phyloP scores from a whole-genome alignment of 2,113 vertebrate species.

The Percina caprodes region DNA sequence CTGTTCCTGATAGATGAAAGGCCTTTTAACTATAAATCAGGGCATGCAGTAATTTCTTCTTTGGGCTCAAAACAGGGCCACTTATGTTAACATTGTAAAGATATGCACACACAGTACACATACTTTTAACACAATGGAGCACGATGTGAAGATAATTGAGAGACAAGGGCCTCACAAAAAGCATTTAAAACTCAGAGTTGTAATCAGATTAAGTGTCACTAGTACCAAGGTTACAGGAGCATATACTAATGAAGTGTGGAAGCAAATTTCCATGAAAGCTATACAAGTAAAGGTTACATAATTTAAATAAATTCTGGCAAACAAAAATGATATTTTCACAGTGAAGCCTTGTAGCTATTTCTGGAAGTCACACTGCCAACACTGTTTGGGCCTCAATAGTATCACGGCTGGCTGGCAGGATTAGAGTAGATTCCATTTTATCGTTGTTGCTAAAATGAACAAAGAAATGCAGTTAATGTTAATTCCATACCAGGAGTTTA shows the following conservation, averaged over 20 bases:
- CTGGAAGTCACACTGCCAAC: neutral
- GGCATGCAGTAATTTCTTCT: slow-evolving; percentile 10
- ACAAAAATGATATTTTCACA: slow-evolving; percentile 1
- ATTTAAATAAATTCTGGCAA: neutral
- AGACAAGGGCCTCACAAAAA: neutral
- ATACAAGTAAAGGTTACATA: neutral
- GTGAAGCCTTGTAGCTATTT: neutral
- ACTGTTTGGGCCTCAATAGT: neutral
- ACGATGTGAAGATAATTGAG: neutral
- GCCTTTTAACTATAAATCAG: slow-evolving; percentile 39
- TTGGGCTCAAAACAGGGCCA: neutral
- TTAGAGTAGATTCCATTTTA: neutral
- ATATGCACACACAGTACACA: neutral
- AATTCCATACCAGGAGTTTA: neutral
- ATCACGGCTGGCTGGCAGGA: neutral
- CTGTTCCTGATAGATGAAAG: slow-evolving; percentile 40
- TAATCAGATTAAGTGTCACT: slow-evolving; percentile 9
- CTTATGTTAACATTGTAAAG: neutral
- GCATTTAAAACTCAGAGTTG: neutral
- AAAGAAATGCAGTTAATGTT: neutral
- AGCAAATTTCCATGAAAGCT: slow-evolving; percentile 6
- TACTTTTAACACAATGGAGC: neutral
- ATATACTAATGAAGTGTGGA: slow-evolving; percentile 12
- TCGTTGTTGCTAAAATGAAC: neutral
- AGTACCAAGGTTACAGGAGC: neutral